Evolutionary conservation across 2,113 vertebrate genomes (phyloP).

Genomic region (Mesocricetus auratus): DNA sequence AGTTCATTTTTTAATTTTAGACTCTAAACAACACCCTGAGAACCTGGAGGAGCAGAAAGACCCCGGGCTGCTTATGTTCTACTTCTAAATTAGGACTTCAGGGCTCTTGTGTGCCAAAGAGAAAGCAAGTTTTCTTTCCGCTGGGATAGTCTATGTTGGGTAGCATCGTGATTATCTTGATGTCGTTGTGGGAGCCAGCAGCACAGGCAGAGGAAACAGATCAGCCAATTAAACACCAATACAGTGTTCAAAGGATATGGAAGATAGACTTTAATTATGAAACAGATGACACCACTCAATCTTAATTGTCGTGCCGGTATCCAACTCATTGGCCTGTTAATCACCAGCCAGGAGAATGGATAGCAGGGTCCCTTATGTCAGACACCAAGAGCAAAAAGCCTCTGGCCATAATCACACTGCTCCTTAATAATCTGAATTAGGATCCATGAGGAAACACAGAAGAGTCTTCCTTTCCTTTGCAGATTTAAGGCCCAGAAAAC

Average conservation of each 20-base stretch:
- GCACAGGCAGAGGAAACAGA: conserved; percentile 14
- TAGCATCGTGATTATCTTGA: conserved; percentile 29
- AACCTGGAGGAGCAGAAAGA: not conserved
- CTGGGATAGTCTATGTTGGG: not conserved
- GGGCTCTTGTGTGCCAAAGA: conserved; percentile 11
- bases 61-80: not conserved
- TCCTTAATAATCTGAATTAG: conserved; percentile 47
- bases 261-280: conserved; percentile 78
- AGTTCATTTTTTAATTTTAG: conserved; percentile 61
- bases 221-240: conserved; percentile 66
- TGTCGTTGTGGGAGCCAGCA: conserved; percentile 58
- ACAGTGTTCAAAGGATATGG: conserved; percentile 65
- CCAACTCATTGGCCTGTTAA: conserved; percentile 25
- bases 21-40: not conserved
- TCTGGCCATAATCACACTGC: conserved; percentile 42
- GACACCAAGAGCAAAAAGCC: conserved; percentile 48
- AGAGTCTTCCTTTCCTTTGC: conserved; percentile 64
- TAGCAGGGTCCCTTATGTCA: not conserved
- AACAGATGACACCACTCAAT: conserved; percentile 71
- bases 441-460: conserved; percentile 31
- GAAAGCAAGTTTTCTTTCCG: conserved; percentile 36
- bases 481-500: conserved; percentile 31
- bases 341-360: conserved; percentile 47
- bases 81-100: conserved; percentile 45
- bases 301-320: conserved; percentile 72